Evolutionary conservation across 2,888 invertebrate species (phyloP).

Genomic region (Dysmachus trigonus): DNA sequence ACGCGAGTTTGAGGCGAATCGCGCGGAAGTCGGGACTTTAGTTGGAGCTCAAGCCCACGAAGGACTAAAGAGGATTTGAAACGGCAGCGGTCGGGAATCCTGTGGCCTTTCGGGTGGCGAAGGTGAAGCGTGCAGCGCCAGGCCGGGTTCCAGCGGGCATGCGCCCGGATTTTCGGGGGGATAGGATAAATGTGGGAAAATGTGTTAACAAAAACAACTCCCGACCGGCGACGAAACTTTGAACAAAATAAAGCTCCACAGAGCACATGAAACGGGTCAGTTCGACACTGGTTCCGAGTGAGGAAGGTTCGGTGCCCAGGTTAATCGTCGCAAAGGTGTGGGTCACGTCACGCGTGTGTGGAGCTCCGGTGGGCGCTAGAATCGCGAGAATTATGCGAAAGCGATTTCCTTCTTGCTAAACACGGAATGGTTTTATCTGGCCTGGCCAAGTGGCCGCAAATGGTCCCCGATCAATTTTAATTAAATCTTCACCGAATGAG

Average conservation of each 20-base stretch:
- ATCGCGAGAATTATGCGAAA: not conserved
- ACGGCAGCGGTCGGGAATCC: not conserved
- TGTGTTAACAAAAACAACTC: constrained; percentile 41
- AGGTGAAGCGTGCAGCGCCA: not conserved
- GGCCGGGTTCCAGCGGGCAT: not conserved
- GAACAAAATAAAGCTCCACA: constrained; percentile 33
- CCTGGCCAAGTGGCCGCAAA: not conserved
- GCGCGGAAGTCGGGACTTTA: not conserved
- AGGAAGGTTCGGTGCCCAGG: not conserved
- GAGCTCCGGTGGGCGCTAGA: not conserved
- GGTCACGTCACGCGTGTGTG: not conserved
- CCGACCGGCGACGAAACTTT: constrained; percentile 37
- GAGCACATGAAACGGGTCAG: constrained; percentile 18
- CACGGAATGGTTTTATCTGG: not conserved
- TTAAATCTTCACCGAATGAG: constrained; percentile 13
- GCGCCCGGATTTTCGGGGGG: constrained; percentile 4
- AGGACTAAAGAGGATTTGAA: constrained; percentile 16
- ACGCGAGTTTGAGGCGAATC: not conserved
- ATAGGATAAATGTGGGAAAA: not conserved
- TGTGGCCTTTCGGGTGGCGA: not conserved
- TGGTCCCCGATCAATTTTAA: constrained; percentile 34
- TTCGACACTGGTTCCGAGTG: constrained; percentile 9
- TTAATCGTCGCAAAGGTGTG: not conserved
- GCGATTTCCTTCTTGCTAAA: not conserved
- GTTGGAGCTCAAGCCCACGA: not conserved